Base-by-base conservation (phyloP, 30 jellyfish, hydroid and myxozoan genomes). In the Euphysa ruthae region DNA sequence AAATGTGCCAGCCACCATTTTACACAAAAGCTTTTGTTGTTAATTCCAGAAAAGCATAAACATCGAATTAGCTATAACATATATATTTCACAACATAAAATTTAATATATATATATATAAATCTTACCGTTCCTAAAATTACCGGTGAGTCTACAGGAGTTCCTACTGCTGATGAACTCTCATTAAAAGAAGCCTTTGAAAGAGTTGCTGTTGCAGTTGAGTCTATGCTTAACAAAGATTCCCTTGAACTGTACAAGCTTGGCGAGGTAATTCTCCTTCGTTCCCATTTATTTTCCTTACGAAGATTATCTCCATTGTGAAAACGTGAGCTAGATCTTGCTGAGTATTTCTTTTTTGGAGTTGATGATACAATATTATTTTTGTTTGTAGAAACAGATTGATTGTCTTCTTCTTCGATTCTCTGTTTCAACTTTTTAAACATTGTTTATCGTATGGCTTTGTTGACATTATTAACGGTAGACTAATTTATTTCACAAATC, bases 231-330 rank as follows among this genome's bases (percentile, higher is more conserved):
- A 66, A 21, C 68, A 89, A 58, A 14, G 98, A 89, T 23, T 89
- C 98, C 19, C 93, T 66, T 10, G 98, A 89, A 63, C 98, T 89
- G 73, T 81, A 80, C 58, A 89, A 34, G 44, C 98, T 89, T 31
- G 93, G 90, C 27, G 77, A 70, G 22, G 94, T 82, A 27, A 60
- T 63, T 20, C 93, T 65, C 32, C 95, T 50, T 63, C 74, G 80
- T 70, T 89, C 95, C 98, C 98, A 89, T 70, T 89, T 89, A 49
- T 89, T 89, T 60, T 89, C 98, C 15, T 78, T 82, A 42, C 57
- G 23, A 1, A 74, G 82, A 25, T 62, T 55, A 44, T 74, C 79
- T 56, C 35, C 56, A 4, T 75, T 76, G 13, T 14, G 20, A 21
- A 18, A 31, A 31, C 78, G 32, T 18, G 32, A 28, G 28, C 26